These are phyloP conservation scores for Hydra vulgaris DNA, from an alignment of 30 jellyfish, hydroid and myxozoan genomes.

Conservation along the genomic window DNA sequence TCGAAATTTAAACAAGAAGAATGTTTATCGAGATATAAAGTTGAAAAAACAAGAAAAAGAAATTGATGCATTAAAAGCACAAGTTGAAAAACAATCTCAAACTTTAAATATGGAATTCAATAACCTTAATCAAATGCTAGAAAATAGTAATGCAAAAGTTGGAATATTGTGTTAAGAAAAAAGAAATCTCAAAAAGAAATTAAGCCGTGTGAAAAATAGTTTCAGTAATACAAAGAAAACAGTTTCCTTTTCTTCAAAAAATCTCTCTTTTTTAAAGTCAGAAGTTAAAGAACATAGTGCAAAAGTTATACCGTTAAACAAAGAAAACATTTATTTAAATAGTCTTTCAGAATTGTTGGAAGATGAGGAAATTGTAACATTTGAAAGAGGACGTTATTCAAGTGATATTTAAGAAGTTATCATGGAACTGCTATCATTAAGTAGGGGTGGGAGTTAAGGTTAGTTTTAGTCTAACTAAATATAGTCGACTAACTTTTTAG, in stretches of 20 bases:
- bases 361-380: neutral
- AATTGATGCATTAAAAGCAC: neutral
- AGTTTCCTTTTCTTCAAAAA: neutral
- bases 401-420: neutral
- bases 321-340: neutral
- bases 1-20: neutral
- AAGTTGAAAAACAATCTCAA: neutral
- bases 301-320: neutral
- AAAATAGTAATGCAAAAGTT: neutral
- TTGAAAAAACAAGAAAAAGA: neutral
- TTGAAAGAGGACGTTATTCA: neutral
- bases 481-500: no score
- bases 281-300: neutral
- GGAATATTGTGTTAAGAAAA: neutral
- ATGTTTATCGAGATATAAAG: neutral
- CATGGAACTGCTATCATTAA: neutral
- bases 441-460: no score
- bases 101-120: neutral
- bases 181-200: neutral
- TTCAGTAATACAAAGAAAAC: neutral
- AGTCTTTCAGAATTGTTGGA: neutral
- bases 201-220: neutral
- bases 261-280: neutral
- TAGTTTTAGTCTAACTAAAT: no score
- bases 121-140: neutral